Percentiles rank a stretch among this genome's conserved stretches.
Evolutionary conservation across 2,113 vertebrate species (phyloP).

Genomic region (Nicator chloris): DNA sequence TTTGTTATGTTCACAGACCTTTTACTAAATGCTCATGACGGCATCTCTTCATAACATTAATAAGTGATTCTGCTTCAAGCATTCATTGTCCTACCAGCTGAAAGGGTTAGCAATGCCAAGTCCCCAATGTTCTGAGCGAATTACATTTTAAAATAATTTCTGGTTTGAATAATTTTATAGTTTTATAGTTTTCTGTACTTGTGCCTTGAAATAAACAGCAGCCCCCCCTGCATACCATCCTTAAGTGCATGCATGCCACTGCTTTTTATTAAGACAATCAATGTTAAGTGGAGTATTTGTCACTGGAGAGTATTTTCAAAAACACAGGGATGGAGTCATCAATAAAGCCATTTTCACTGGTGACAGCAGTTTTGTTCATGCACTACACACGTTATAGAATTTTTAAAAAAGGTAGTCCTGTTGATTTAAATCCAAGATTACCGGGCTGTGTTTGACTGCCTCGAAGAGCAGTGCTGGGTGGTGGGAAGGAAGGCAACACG

Average conservation of each 20-base stretch:
- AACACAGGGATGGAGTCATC: background rate
- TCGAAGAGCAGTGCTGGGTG: background rate
- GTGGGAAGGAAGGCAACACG: background rate
- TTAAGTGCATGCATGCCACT: background rate
- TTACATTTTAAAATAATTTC: conserved; percentile 16
- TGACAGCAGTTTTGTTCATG: background rate
- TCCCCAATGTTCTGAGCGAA: background rate
- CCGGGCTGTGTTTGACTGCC: accelerated
- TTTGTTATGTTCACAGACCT: background rate
- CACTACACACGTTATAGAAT: background rate
- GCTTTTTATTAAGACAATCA: background rate
- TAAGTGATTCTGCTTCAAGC: conserved; percentile 5
- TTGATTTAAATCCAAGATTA: background rate
- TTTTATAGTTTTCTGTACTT: background rate
- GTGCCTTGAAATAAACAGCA: background rate
- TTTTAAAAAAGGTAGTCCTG: background rate
- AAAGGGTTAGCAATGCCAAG: background rate
- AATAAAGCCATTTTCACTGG: background rate
- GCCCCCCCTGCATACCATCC: background rate
- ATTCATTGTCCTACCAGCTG: background rate
- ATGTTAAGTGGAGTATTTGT: background rate
- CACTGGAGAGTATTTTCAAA: background rate
- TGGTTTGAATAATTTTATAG: background rate
- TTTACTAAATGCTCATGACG: background rate
- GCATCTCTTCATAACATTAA: background rate